Base-by-base conservation (phyloP, 2,888 invertebrate genomes). In the Notodonta ziczac region DNA sequence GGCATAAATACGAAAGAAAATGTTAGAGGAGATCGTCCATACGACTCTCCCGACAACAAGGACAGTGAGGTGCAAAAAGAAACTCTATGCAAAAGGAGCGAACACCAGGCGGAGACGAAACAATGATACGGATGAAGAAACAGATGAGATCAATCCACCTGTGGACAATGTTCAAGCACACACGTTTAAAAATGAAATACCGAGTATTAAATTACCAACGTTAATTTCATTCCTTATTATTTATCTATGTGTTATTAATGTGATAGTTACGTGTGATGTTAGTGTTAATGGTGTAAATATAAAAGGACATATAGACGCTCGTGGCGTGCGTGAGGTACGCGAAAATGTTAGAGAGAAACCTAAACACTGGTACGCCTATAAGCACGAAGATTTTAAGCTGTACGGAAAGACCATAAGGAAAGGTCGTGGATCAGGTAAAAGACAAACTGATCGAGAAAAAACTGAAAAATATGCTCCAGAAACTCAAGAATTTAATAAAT, bases 211-310 rank as follows among this genome's bases (percentile, higher is more conserved):
- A 66, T 66, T 83, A 69, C 78, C 90, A 71, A 67, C 76, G 59
- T 72, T 89, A 76, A 72, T 87, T 67, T 82, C 86, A 85, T 84
- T 91, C 82, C 82, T 92, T 62, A 69, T 91, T 73, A 86, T 89
- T 67, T 89, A 90, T 82, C 24, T 90, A 68, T 91, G 87, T 88
- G 78, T 91, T 83, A 75, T 89, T 77, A 91, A 93, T 91, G 91
- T 93, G 89, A 91, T 93, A 91, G 85, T 86, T 83, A 82, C 77
- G 86, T 93, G 93, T 91, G 90, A 92, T 90, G 90, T 83, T 88
- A 92, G 87, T 86, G 82, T 88, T 81, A 92, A 82, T 85, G 77
- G 84, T 83, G 77, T 87, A 82, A 85, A 87, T 86, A 82, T 76
- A 67, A 83, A 83, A 74, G 75, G 72, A 61, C 70, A 68, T 65